These are phyloP conservation scores for Tenthredo livida DNA, from an alignment of 2,888 invertebrate species.

Conservation along the genomic window DNA sequence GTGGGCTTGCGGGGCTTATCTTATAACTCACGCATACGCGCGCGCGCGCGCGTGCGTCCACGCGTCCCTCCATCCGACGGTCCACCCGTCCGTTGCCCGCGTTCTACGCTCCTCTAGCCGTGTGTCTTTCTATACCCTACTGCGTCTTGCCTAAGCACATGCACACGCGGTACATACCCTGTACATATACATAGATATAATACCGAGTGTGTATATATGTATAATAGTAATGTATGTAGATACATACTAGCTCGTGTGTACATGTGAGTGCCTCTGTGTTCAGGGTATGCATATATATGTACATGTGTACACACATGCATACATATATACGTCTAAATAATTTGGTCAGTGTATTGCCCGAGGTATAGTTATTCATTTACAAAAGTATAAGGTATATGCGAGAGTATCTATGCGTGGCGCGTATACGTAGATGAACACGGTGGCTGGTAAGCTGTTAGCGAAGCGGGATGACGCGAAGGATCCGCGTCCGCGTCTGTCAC, in stretches of 20 bases:
- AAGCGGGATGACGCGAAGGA: constrained; percentile 62
- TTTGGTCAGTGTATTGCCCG: neutral
- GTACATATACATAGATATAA: neutral
- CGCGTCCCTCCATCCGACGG: constrained; percentile 71
- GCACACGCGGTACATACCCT: neutral
- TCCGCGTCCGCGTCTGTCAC: constrained; percentile 67
- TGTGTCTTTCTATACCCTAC: constrained; percentile 40
- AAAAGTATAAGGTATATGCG: neutral
- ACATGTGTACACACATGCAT: neutral
- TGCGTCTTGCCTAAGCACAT: constrained; percentile 14
- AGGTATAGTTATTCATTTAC: constrained; percentile 10
- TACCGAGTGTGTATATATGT: neutral
- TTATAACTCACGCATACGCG: constrained; percentile 52
- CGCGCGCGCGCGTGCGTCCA: constrained; percentile 77
- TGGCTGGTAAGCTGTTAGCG: constrained; percentile 31
- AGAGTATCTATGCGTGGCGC: neutral
- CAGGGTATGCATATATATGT: neutral
- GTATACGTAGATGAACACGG: constrained; percentile 5
- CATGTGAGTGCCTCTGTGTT: neutral
- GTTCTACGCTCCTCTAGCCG: constrained; percentile 62
- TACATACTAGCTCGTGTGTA: neutral
- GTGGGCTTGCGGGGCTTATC: constrained; percentile 51
- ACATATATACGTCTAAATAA: neutral
- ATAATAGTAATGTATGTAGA: neutral
- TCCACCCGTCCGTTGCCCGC: constrained; percentile 69